Percentiles rank a stretch among this genome's conserved stretches.
Conservation (phyloP, 2,797 vertebrate species). For the Ceyx erithaca region DNA sequence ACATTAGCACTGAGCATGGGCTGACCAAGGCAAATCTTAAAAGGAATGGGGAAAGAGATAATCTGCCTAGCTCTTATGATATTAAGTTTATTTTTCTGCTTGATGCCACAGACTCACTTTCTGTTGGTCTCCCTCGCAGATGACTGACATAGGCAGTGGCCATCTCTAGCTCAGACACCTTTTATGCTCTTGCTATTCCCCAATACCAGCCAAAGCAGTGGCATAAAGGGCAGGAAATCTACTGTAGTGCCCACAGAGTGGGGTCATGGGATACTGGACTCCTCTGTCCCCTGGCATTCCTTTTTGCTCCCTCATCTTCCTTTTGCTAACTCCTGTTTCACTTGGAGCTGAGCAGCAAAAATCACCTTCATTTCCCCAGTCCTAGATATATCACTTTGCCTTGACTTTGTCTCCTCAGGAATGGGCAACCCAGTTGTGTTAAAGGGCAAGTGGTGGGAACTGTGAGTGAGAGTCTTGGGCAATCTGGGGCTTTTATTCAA, state of each 20-base stretch:
- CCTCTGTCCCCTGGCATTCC: background rate
- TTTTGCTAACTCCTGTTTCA: background rate
- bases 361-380: background rate
- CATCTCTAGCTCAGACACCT: background rate
- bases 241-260: background rate
- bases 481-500: background rate
- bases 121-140: background rate
- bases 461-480: background rate
- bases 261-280: background rate
- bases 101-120: background rate
- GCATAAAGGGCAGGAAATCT: background rate
- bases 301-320: background rate
- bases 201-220: background rate
- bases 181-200: background rate
- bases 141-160: background rate
- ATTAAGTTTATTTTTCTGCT: background rate
- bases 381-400: background rate
- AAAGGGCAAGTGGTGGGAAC: background rate
- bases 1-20: background rate
- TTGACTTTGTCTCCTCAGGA: background rate
- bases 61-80: background rate
- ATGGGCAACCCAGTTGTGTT: background rate
- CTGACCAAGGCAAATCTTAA: conserved; percentile 13
- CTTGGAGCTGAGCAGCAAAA: background rate
- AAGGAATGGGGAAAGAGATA: background rate